Evolutionary conservation across 2,888 invertebrate species (phyloP).

Genomic region (Caenorhabditis virilis): DNA sequence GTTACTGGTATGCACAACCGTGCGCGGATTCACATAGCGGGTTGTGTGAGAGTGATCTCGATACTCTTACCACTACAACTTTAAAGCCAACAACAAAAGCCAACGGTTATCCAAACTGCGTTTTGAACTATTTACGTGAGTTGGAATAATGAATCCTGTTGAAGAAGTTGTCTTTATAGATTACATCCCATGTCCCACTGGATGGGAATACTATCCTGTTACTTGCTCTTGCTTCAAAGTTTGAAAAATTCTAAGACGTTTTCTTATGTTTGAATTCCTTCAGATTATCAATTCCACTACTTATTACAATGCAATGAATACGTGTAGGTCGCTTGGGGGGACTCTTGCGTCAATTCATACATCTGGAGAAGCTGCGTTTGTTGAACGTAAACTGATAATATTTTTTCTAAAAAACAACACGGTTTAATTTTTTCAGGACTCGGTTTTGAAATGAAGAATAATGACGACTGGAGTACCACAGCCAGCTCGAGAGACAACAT

Average conservation of each 20-base stretch:
- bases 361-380: conserved; percentile 34
- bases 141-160: neutral
- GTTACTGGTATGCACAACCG: conserved; percentile 36
- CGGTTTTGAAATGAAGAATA: conserved; percentile 18
- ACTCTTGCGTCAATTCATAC: conserved; percentile 30
- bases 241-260: neutral
- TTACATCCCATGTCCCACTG: conserved; percentile 30
- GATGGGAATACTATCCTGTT: conserved; percentile 39
- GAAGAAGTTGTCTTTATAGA: conserved; percentile 5
- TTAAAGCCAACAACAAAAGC: neutral
- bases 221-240: conserved; percentile 33
- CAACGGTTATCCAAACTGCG: conserved; percentile 24
- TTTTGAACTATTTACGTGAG: conserved; percentile 39
- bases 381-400: conserved; percentile 7
- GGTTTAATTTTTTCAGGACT: conserved; percentile 5
- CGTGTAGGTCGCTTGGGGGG: conserved; percentile 27
- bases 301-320: conserved; percentile 37
- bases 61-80: conserved; percentile 1
- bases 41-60: conserved; percentile 24
- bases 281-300: conserved; percentile 30
- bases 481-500: conserved; percentile 28
- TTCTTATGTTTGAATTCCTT: neutral
- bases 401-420: neutral
- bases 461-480: conserved; percentile 20
- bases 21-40: conserved; percentile 28